Base-by-base conservation (phyloP, 2,113 vertebrate species). In the Rallus limicola region DNA sequence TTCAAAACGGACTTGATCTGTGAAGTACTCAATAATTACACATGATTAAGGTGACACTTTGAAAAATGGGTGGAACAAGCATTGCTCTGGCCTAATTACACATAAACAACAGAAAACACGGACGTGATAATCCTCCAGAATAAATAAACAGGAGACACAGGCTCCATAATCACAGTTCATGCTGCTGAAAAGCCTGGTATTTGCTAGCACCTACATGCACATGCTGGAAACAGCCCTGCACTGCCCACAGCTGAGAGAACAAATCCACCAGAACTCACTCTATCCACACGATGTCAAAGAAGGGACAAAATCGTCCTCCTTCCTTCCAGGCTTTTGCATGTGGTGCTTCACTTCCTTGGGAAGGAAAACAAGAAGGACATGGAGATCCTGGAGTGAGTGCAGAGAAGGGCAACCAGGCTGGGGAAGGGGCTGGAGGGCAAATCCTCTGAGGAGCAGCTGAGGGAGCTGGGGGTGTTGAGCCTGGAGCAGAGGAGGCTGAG, bases 1-100 rank as follows among this genome's bases (percentile, higher is more conserved):
- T 97, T 89, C 92, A 92, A 95, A 97, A 86, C 55, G 58, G 24
- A 8, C 62, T 53, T 38, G 72, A 31, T 44, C 58, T 84, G 94
- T 77, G 90, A 91, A 87, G 50, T 17, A 11, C 70, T 96, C 91
- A 31, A 46, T 96, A 93, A 96, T 95, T 91, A 67, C 33, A 33
- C 80, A n/a, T 75, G 77, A 94, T 94, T 68, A 72, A 81, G 87
- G 77, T n/a, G 90, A 79, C 81, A 52, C 93, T 97, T 94, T 87
- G 88, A 86, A 89, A 82, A 97, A 93, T 16, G 70, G 81, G 86
- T 46, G 65, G 44, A 91, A 91, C 3, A 76, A 95, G 93, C n/a
- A 55, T 52, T 46, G 28, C 48, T 82, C 71, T 28, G 28, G n/a
- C 36, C 72, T 87, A 68, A 68, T 65, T 68, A 86, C 91, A 90